phyloP scores from a whole-genome alignment of 2,113 vertebrate species.

The Daphoenositta chrysoptera region DNA sequence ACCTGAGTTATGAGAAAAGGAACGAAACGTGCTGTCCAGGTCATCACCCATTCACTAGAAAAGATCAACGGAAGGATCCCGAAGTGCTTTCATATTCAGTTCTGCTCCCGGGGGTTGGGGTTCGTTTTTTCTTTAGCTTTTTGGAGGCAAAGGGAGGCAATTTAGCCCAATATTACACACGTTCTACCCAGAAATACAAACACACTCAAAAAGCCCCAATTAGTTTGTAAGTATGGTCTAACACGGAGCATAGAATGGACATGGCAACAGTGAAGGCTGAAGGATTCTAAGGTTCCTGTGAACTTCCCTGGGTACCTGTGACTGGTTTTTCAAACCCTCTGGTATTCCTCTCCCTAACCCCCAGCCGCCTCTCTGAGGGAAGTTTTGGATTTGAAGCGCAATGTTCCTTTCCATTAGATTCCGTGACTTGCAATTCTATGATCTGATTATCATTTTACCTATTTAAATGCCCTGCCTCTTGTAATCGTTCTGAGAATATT shows the following conservation, averaged over 20 bases:
- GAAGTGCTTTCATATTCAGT: rapidly evolving
- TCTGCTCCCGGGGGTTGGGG: background rate
- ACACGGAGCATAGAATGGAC: too few species aligned
- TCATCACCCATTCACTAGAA: rapidly evolving
- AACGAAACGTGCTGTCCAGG: rapidly evolving
- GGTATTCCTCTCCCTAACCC: background rate
- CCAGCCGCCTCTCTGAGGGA: rapidly evolving
- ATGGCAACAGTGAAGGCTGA: too few species aligned
- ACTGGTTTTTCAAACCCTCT: background rate
- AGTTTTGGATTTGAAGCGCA: rapidly evolving
- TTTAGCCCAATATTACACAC: background rate
- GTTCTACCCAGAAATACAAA: background rate
- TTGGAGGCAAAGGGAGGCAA: rapidly evolving
- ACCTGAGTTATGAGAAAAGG: background rate
- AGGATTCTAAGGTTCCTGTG: background rate
- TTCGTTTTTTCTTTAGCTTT: background rate
- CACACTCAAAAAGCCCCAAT: background rate
- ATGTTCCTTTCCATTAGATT: background rate
- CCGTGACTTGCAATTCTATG: background rate
- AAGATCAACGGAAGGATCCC: background rate
- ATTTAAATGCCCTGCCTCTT: background rate
- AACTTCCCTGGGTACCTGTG: background rate
- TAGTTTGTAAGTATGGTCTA: background rate
- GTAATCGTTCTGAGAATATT: background rate
- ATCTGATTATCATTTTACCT: background rate